Evolutionary conservation across 1,140 invertebrate genomes (phyloP).

Genomic region (Drosophila sturtevanti): DNA sequence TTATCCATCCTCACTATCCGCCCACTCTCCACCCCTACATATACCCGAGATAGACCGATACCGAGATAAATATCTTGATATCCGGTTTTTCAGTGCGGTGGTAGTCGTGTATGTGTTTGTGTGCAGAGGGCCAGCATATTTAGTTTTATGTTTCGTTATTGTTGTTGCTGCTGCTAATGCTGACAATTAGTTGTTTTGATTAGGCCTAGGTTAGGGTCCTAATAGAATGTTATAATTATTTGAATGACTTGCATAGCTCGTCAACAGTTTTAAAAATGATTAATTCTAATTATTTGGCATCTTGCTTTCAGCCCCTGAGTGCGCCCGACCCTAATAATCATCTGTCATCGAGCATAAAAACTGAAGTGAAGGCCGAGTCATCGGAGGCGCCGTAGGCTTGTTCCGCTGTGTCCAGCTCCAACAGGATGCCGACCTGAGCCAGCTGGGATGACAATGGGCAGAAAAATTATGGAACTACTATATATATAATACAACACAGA

Average conservation of each 20-base stretch:
- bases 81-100: slow-evolving; percentile 27
- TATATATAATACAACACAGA: slow-evolving; percentile 5
- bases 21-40: neutral
- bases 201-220: slow-evolving; percentile 61
- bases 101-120: slow-evolving; percentile 52
- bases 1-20: neutral
- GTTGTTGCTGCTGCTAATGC: slow-evolving; percentile 18
- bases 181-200: slow-evolving; percentile 47
- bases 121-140: slow-evolving; percentile 42
- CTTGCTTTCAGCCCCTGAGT: slow-evolving; percentile 80
- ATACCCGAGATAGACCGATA: slow-evolving; percentile 7
- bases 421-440: slow-evolving; percentile 37
- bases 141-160: slow-evolving; percentile 47
- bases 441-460: slow-evolving; percentile 63
- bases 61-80: slow-evolving; percentile 22
- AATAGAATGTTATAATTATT: slow-evolving; percentile 11
- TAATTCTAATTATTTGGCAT: slow-evolving; percentile 51
- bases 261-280: neutral
- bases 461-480: slow-evolving; percentile 33
- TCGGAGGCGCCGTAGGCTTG: slow-evolving; percentile 76
- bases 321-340: slow-evolving; percentile 83
- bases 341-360: slow-evolving; percentile 73
- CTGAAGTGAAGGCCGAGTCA: slow-evolving; percentile 78
- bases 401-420: slow-evolving; percentile 24
- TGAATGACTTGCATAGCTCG: slow-evolving; percentile 4